A percentile compares a stretch with the other conserved stretches of the same genome.
Conservation (phyloP, 2,888 invertebrate genomes). For the Coecobrya sp. region DNA sequence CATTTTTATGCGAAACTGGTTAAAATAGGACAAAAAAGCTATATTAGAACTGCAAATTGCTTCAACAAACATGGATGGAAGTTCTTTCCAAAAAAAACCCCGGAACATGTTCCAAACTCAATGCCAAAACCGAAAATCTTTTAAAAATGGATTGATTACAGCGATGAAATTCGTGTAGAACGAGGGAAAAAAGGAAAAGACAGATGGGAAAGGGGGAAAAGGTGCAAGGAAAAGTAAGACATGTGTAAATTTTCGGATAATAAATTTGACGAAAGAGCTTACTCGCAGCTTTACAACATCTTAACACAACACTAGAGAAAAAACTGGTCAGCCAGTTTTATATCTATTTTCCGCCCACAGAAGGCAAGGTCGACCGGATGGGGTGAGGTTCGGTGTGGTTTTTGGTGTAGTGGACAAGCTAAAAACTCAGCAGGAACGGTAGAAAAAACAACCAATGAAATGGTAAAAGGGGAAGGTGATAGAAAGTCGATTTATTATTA, state of each 20-base stretch:
- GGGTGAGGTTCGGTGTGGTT: not conserved
- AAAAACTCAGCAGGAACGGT: not conserved
- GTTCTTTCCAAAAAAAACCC: too few relatives aligned
- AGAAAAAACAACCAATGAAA: constrained; percentile 35
- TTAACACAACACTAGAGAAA: not conserved
- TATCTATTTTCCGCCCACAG: not conserved
- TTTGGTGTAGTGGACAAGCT: not conserved
- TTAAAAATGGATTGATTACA: constrained; percentile 21
- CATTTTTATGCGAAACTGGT: not conserved
- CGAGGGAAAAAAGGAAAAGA: not conserved
- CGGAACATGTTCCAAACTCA: too few relatives aligned
- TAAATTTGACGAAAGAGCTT: constrained; percentile 20
- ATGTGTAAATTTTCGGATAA: constrained; percentile 42
- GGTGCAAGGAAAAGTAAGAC: not conserved
- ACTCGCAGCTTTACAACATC: not conserved
- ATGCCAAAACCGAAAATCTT: not conserved
- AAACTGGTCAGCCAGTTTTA: constrained; percentile 5
- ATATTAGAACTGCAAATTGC: not conserved
- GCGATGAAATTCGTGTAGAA: not conserved
- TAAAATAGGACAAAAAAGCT: not conserved
- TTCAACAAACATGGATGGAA: not conserved
- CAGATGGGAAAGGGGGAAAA: constrained; percentile 3
- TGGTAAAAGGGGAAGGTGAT: constrained; percentile 69
- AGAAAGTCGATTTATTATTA: constrained; percentile 71
- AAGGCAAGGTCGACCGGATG: constrained; percentile 13